These are phyloP conservation scores for Paedocypris micromegethes DNA, from an alignment of 2,797 vertebrate genomes.

Conservation along the genomic window DNA sequence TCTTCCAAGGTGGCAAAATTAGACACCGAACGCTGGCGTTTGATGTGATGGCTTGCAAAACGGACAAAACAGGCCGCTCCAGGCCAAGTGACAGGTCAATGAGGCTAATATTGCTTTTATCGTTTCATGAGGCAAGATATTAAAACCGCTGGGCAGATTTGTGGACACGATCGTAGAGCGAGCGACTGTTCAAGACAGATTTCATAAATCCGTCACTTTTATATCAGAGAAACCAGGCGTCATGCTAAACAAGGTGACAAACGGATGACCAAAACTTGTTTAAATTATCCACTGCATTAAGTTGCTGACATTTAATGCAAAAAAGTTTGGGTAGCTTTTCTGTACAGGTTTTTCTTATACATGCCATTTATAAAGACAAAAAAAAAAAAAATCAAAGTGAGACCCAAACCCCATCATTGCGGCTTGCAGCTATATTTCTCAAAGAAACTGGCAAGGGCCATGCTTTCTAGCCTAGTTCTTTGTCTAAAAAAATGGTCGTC, in stretches of 20 bases:
- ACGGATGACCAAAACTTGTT: constrained; percentile 23
- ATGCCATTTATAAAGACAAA: no score
- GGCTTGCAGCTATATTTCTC: no score
- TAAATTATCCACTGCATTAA: no score
- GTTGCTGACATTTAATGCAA: no score
- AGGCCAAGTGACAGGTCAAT: constrained; percentile 42
- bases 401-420: no score
- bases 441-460: no score
- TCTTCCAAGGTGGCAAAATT: constrained; percentile 55
- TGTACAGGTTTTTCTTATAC: no score
- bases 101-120: constrained; percentile 32
- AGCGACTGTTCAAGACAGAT: constrained; percentile 28
- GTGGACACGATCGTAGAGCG: constrained; percentile 36
- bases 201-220: constrained; percentile 42
- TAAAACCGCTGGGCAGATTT: constrained; percentile 34
- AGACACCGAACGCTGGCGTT: constrained; percentile 44
- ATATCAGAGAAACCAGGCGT: constrained; percentile 29
- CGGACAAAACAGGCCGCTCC: constrained; percentile 49
- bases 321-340: no score
- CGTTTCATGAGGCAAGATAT: constrained; percentile 14
- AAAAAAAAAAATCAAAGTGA: no score
- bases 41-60: constrained; percentile 60
- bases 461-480: background rate
- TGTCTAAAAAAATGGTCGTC: constrained; percentile 16
- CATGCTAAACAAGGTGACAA: constrained; percentile 38